A percentile compares a stretch with the other conserved stretches of the same genome.
phyloP scores from a whole-genome alignment of 2,113 vertebrate genomes.

The Myrmecobius fasciatus region DNA sequence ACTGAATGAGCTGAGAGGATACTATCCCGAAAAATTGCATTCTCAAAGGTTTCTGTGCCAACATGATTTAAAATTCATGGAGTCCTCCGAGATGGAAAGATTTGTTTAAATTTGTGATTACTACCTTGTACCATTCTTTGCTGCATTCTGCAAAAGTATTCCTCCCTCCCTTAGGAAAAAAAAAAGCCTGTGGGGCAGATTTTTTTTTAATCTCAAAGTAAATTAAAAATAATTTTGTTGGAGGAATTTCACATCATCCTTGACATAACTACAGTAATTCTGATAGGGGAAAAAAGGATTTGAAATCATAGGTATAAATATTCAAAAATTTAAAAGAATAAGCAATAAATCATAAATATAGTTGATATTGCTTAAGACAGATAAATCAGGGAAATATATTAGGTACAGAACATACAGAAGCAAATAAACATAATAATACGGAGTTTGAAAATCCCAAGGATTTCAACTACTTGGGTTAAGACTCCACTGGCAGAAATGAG shows the following conservation, averaged over 20 bases:
- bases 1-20: conserved; percentile 11
- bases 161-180: conserved; percentile 7
- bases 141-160: conserved; percentile 26
- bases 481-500: background rate
- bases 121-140: conserved; percentile 18
- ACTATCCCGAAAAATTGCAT: conserved; percentile 2
- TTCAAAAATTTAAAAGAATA: background rate
- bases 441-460: background rate
- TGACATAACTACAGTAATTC: conserved; percentile 12
- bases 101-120: conserved; percentile 48
- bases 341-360: background rate
- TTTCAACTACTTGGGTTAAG: background rate
- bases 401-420: background rate
- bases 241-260: conserved; percentile 49
- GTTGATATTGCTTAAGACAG: background rate
- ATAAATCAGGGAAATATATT: background rate
- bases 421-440: background rate
- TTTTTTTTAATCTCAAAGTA: conserved; percentile 35
- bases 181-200: conserved; percentile 19
- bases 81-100: conserved; percentile 15
- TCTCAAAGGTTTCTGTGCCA: conserved; percentile 9
- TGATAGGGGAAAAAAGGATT: conserved; percentile 9
- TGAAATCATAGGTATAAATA: background rate
- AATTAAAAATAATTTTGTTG: conserved; percentile 48
- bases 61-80: background rate